These are phyloP conservation scores for Leucozona laternaria DNA, from an alignment of 2,888 invertebrate genomes.

Conservation along the genomic window DNA sequence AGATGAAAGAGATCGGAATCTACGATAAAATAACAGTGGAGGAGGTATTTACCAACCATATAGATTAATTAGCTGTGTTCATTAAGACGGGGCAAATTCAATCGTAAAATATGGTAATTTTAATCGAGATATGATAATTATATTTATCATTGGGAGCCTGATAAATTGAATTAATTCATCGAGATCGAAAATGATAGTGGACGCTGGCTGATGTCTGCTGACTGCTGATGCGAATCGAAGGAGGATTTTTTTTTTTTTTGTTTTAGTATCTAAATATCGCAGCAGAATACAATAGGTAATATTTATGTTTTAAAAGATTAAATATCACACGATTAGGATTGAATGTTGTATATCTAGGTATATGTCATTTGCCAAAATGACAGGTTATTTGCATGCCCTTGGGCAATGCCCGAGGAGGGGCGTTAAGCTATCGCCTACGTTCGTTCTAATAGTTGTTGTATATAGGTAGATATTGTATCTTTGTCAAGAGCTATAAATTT, in stretches of 20 bases:
- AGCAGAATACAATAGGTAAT: constrained; percentile 12
- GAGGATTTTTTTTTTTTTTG: not conserved
- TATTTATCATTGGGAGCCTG: constrained; percentile 40
- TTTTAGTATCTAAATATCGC: not conserved
- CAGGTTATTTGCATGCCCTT: constrained; percentile 17
- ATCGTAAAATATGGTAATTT: constrained; percentile 62
- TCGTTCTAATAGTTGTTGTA: not conserved
- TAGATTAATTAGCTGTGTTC: constrained; percentile 56
- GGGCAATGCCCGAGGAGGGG: constrained; percentile 13
- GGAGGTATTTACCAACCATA: constrained; percentile 32
- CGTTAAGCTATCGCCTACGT: constrained; percentile 15
- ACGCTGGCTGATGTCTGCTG: not conserved
- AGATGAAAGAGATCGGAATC: constrained; percentile 30
- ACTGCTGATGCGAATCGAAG: not conserved
- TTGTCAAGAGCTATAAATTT: constrained; percentile 2
- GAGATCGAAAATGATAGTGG: constrained; percentile 17
- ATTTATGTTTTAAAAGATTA: constrained; percentile 15
- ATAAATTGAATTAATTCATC: constrained; percentile 59
- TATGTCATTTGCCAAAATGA: constrained; percentile 35
- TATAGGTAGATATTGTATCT: not conserved
- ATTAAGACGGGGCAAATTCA: constrained; percentile 43
- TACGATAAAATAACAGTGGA: constrained; percentile 23
- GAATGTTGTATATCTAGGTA: not conserved
- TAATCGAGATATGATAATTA: constrained; percentile 52
- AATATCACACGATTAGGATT: not conserved